phyloP scores from a whole-genome alignment of 2,888 invertebrate genomes.

The Cyclophora albipunctata region DNA sequence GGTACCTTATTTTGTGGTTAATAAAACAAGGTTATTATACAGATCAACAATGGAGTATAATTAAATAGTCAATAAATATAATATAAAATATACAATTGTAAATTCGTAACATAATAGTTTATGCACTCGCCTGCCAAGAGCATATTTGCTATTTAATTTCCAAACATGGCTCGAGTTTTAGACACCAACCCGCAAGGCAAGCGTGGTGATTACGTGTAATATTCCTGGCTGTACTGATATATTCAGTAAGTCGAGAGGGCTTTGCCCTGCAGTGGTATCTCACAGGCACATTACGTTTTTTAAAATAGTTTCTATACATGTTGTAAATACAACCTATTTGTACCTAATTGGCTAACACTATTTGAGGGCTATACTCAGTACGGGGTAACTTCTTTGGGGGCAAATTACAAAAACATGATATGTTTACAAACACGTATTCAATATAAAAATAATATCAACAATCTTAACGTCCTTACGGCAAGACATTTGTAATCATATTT shows the following conservation, averaged over 20 bases:
- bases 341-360: constrained; percentile 7
- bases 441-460: no score
- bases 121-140: background rate
- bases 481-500: no score
- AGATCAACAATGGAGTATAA: constrained; percentile 62
- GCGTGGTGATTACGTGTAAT: no score
- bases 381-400: background rate
- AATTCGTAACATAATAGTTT: constrained; percentile 17
- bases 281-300: no score
- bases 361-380: constrained; percentile 9
- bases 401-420: constrained; percentile 10
- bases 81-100: constrained; percentile 51
- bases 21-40: constrained; percentile 19
- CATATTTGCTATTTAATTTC: no score
- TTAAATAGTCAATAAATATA: constrained; percentile 47
- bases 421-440: background rate
- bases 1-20: no score
- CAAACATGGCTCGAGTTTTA: no score
- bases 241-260: no score
- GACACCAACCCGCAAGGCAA: no score
- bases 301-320: constrained; percentile 1
- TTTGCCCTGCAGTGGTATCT: no score
- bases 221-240: no score
- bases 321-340: constrained; percentile 8
- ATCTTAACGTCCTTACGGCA: background rate